Conservation (phyloP, 2,888 invertebrate genomes). For the Nomada ferruginata region DNA sequence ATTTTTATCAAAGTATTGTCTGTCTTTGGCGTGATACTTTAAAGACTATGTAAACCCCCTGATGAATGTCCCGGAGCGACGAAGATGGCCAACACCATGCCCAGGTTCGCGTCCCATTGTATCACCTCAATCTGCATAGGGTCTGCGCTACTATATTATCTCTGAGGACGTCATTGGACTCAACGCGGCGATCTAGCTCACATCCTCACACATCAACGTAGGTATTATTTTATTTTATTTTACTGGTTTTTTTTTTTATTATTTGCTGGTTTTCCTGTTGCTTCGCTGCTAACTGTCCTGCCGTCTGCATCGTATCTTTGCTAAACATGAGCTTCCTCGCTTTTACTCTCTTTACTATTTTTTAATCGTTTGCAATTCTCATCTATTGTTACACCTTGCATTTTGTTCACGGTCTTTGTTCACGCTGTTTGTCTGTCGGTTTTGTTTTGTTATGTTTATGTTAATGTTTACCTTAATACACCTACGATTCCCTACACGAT, state of each 20-base stretch:
- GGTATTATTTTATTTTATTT: constrained; percentile 56
- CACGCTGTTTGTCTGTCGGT: constrained; percentile 28
- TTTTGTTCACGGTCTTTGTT: constrained; percentile 7
- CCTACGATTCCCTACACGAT: constrained; percentile 77
- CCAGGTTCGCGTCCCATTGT: constrained; percentile 65
- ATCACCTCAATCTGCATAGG: constrained; percentile 76
- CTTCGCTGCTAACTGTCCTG: constrained; percentile 70
- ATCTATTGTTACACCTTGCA: constrained; percentile 19
- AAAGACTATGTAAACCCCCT: constrained; percentile 49
- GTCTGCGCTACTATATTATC: constrained; percentile 73
- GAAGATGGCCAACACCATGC: constrained; percentile 60
- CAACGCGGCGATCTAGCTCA: constrained; percentile 80
- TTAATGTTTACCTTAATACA: constrained; percentile 65
- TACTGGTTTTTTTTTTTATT: constrained; percentile 64
- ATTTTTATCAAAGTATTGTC: constrained; percentile 64
- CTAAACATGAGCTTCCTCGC: constrained; percentile 49
- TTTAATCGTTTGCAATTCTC: constrained; percentile 10
- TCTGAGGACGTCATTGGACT: constrained; percentile 75
- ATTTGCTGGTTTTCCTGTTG: constrained; percentile 39
- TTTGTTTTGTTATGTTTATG: constrained; percentile 59
- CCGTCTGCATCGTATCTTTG: constrained; percentile 57
- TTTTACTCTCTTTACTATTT: constrained; percentile 47
- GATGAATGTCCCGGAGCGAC: constrained; percentile 53
- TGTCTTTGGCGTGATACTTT: constrained; percentile 58
- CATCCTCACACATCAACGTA: constrained; percentile 82